Evolutionary conservation across 2,113 vertebrate species (phyloP).

Genomic region (Conger conger): DNA sequence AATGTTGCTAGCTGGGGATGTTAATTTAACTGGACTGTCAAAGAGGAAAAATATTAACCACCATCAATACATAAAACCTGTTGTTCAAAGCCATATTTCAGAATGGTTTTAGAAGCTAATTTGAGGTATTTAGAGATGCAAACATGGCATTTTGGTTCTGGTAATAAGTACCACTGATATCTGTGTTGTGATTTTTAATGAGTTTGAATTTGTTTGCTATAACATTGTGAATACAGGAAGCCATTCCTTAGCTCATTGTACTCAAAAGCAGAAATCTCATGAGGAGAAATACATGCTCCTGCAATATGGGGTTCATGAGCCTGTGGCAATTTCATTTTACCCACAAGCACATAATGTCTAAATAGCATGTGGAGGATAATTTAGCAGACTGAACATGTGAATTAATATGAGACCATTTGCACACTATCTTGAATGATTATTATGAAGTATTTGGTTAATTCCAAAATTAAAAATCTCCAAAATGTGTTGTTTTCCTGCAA

Average conservation of each 20-base stretch:
- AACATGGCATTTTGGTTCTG: not conserved
- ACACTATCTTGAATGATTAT: not conserved
- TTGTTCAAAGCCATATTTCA: not conserved
- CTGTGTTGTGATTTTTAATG: constrained; percentile 24
- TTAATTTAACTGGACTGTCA: not conserved
- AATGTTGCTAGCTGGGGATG: too few relatives aligned
- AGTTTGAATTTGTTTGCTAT: not conserved
- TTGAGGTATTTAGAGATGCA: constrained; percentile 13
- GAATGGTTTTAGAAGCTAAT: constrained; percentile 15
- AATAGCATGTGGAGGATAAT: not conserved
- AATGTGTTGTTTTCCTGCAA: too few relatives aligned
- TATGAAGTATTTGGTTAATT: not conserved
- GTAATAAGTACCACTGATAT: not conserved
- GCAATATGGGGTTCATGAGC: not conserved
- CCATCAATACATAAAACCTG: not conserved
- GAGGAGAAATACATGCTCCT: not conserved
- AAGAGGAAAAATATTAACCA: not conserved
- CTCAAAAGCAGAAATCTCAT: not conserved
- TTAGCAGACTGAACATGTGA: not conserved
- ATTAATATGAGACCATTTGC: not conserved
- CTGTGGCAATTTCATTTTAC: not conserved
- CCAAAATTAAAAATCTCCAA: too few relatives aligned
- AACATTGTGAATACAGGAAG: constrained; percentile 15
- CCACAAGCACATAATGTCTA: not conserved
- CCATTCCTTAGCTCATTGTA: not conserved